Conservation (phyloP, 1,140 invertebrate species). For the Antheraea pernyi region DNA sequence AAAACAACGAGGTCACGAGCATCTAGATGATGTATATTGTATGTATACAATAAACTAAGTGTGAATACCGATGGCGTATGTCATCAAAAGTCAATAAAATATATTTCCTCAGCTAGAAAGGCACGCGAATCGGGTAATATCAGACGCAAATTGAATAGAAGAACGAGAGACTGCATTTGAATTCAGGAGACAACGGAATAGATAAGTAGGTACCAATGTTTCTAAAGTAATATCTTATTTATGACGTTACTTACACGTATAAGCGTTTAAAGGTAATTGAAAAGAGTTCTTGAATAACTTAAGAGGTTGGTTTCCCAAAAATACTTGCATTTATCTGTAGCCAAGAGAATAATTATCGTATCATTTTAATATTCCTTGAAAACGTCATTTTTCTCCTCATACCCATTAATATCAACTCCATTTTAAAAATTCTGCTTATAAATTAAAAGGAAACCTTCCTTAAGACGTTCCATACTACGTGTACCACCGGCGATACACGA, state of each 20-base stretch:
- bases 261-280: background rate
- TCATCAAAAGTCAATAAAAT: slow-evolving; percentile 3
- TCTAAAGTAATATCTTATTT: background rate
- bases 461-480: no score
- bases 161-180: background rate
- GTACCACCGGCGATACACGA: no score
- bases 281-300: background rate
- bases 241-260: background rate
- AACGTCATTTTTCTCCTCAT: no score
- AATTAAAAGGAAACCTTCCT: no score
- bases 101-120: background rate
- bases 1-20: no score
- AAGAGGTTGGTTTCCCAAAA: background rate
- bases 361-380: no score
- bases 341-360: no score
- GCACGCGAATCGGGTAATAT: background rate
- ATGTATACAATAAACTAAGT: background rate
- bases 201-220: background rate
- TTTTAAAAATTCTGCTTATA: no score
- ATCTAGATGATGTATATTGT: no score
- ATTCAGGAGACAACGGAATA: background rate
- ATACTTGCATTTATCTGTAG: no score
- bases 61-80: background rate
- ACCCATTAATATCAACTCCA: no score
- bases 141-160: background rate